These are phyloP conservation scores for Sussaba pulchella DNA, from an alignment of 2,888 invertebrate species.

Conservation along the genomic window DNA sequence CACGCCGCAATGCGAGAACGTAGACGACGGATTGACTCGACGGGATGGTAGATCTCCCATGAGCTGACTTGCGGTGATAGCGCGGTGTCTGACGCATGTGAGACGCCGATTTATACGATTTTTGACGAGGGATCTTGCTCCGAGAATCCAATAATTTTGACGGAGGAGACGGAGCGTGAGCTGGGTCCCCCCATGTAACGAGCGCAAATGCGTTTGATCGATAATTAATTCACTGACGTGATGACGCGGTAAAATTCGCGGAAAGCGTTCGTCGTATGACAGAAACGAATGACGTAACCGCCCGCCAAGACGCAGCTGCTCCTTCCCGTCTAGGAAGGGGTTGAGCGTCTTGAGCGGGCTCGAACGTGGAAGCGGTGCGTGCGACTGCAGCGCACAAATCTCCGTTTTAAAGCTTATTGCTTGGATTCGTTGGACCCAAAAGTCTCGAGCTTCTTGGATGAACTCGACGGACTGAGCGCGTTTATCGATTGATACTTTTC, in stretches of 20 bases:
- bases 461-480: background rate
- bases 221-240: slow-evolving; percentile 50
- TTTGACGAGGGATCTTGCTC: slow-evolving; percentile 34
- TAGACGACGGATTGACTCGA: slow-evolving; percentile 23
- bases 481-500: background rate
- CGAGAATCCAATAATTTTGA: slow-evolving; percentile 59
- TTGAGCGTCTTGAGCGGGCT: slow-evolving; percentile 36
- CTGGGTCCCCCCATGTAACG: slow-evolving; percentile 53
- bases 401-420: slow-evolving; percentile 5
- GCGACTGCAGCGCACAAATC: slow-evolving; percentile 6
- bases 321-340: slow-evolving; percentile 43
- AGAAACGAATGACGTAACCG: slow-evolving; percentile 49
- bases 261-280: slow-evolving; percentile 38
- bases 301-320: slow-evolving; percentile 52
- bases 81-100: slow-evolving; percentile 51
- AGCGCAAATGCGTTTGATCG: slow-evolving; percentile 40
- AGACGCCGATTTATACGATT: slow-evolving; percentile 52
- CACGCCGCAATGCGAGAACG: slow-evolving; percentile 36
- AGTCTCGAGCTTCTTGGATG: slow-evolving; percentile 11
- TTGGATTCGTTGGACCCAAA: slow-evolving; percentile 21
- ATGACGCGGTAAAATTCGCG: slow-evolving; percentile 44
- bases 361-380: slow-evolving; percentile 14
- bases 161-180: slow-evolving; percentile 32
- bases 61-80: slow-evolving; percentile 8
- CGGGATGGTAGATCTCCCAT: slow-evolving; percentile 30